These are phyloP conservation scores for Sprattus sprattus DNA, from an alignment of 2,113 vertebrate genomes.

Conservation along the genomic window DNA sequence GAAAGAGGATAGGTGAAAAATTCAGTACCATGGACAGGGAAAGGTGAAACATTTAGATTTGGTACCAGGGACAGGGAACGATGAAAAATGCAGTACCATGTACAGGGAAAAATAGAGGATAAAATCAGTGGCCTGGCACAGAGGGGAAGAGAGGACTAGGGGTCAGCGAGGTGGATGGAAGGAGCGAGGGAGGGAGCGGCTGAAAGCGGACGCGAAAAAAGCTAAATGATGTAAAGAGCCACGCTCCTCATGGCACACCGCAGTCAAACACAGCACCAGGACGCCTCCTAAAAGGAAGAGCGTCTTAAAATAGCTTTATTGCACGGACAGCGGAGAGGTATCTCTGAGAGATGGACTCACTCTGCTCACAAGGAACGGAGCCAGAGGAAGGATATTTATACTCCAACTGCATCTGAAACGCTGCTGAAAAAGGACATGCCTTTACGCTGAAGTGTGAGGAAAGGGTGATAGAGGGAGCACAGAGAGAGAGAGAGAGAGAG, in stretches of 20 bases:
- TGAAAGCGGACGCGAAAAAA: constrained; percentile 19
- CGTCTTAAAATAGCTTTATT: constrained; percentile 32
- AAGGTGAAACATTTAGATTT: neutral
- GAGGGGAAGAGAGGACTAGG: constrained; percentile 6
- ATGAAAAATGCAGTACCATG: neutral
- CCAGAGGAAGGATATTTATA: constrained; percentile 9
- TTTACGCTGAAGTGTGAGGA: neutral
- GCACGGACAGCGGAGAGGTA: neutral
- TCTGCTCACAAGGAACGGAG: neutral
- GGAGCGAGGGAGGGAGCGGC: neutral
- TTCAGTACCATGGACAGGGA: neutral
- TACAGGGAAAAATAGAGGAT: constrained; percentile 18
- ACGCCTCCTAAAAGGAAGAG: constrained; percentile 30
- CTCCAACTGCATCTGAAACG: neutral
- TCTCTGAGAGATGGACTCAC: neutral
- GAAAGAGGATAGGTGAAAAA: neutral
- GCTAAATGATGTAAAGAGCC: constrained; percentile 28
- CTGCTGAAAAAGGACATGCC: neutral
- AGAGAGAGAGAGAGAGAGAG: neutral
- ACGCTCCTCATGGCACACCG: neutral
- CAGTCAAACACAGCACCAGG: neutral
- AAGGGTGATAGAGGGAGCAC: neutral
- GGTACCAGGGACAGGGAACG: neutral
- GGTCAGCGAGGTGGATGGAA: neutral
- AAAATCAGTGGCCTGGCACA: constrained; percentile 23